Evolutionary conservation across 2,888 invertebrate genomes (phyloP), one percentile per base, ranked within the genome.

Genomic region (Petrophora chlorosata): DNA sequence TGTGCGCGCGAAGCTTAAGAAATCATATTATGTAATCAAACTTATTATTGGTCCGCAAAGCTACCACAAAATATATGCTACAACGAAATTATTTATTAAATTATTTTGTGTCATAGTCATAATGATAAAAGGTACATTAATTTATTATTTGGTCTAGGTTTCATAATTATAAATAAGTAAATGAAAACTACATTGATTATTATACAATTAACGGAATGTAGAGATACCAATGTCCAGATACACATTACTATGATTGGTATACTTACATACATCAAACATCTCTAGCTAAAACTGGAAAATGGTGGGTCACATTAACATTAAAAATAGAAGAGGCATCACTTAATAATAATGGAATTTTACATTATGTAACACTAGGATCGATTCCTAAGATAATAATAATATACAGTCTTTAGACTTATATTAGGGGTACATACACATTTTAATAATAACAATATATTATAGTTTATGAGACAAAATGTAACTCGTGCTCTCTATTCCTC

Each of bases 81-180:
- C 70, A 73, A 79, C 76, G 78, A 75, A 76, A 79, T 74, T 74
- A 79, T 71, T 43, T 41, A 59, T 73, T 76, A 80, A 81, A 85
- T 82, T 71, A 82, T 79, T 75, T 63, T 75, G 72, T 80, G 82
- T 80, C 76, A 34, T 16, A 16, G 13, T 79, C 82, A 83, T 51
- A 84, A 78, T 78, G 82, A 85, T 88, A 86, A 85, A 89, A 89
- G 88, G 87, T 89, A 90, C 89, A 85, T 86, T 90, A 89, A 87
- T 89, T 61, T 89, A 90, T 90, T 89, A 90, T 90, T 90, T 90
- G 90, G 90, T 90, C 90, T 89, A 88, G 86, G 88, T 90, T 90
- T 86, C 86, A 84, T 81, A 82, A 82, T 59, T 56, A 74, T 84
- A 86, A 89, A 90, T 87, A 86, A 53, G 50, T 55, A 58, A 61